Evolutionary conservation across 2,888 invertebrate species (phyloP), one percentile per base, ranked within the genome.

Genomic region (Tinea semifulvella): DNA sequence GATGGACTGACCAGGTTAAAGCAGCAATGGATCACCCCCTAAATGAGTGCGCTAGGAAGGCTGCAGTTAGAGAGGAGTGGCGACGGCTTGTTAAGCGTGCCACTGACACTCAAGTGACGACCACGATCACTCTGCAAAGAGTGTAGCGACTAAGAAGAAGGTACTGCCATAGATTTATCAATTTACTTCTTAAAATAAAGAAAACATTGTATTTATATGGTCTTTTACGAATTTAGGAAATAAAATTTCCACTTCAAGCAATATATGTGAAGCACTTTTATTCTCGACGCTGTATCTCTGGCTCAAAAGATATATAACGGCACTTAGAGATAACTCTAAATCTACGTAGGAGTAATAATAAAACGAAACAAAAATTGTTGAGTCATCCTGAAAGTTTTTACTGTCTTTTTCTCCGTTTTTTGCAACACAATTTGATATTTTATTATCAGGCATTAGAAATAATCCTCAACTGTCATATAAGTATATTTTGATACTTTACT

Each of bases 291-390:
- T 18, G 35, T 36, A 18, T 36, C 2, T 36, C 18, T 18, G 16
- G 2, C 10, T 36, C 16, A 18, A 22, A 18, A 36, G 36, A 36
- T 36, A 36, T 36, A 36, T 36, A 36, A 36, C 36, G 36, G 36
- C 18, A 36, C 36, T 36, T 36, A 36, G 16, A 36, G 36, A 16
- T 16, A 18, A 36, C 3, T 36, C 17, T 18, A 36, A 36, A 18
- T 36, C 8, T 36, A 36, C 17, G 36, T 36, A 36, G n/a, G 18
- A 2, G 18, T 18, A 36, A 36, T 18, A 36, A 36, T 18, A 36
- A 36, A 31, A 31, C 13, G 31, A 13, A 31, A 13, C 13, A 11
- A 2, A 31, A 31, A 31, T 31, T 31, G 31, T 31, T 31, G 11
- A 31, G 31, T 13, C 31, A 11, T 31, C 31, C 14, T 31, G 31